A percentile compares a stretch with the other conserved stretches of the same genome.
Evolutionary conservation across 2,113 vertebrate genomes (phyloP).

Genomic region (Ictidomys tridecemlineatus): DNA sequence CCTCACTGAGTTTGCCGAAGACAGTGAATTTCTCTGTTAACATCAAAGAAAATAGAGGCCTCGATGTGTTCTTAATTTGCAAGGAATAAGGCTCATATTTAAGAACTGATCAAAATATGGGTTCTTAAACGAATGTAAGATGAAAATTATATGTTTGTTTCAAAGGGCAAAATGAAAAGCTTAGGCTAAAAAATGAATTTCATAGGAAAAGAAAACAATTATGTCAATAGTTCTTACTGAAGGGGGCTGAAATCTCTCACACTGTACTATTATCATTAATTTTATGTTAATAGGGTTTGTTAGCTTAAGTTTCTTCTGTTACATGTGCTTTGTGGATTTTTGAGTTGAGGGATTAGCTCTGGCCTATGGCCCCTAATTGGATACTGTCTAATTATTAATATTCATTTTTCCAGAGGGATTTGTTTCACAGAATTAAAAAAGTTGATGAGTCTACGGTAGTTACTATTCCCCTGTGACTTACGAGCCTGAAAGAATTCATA

Average conservation of each 20-base stretch:
- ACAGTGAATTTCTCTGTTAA: conserved; percentile 40
- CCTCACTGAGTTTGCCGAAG: neutral
- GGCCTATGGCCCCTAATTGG: conserved; percentile 82
- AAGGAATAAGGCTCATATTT: conserved; percentile 9
- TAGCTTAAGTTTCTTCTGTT: conserved; percentile 65
- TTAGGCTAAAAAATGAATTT: conserved; percentile 39
- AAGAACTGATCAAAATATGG: conserved; percentile 44
- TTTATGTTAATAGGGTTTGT: conserved; percentile 83
- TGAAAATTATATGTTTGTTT: conserved; percentile 55
- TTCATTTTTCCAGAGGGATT: conserved; percentile 78
- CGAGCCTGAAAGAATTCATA: conserved; percentile 57
- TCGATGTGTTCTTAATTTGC: neutral
- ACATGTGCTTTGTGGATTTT: conserved; percentile 68
- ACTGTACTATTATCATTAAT: conserved; percentile 67
- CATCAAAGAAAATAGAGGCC: conserved; percentile 4
- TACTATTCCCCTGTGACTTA: conserved; percentile 75
- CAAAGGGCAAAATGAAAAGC: conserved; percentile 37
- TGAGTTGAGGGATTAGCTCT: conserved; percentile 78
- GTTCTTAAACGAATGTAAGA: neutral
- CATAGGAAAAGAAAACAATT: conserved; percentile 29
- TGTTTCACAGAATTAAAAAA: conserved; percentile 75
- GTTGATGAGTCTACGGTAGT: conserved; percentile 77
- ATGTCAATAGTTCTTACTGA: conserved; percentile 38
- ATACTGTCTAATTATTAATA: conserved; percentile 82
- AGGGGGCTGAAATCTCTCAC: conserved; percentile 37